Evolutionary conservation across 1,140 invertebrate genomes (phyloP), one percentile per base, ranked within the genome.

Genomic region (Daktulosphaira vitifoliae): DNA sequence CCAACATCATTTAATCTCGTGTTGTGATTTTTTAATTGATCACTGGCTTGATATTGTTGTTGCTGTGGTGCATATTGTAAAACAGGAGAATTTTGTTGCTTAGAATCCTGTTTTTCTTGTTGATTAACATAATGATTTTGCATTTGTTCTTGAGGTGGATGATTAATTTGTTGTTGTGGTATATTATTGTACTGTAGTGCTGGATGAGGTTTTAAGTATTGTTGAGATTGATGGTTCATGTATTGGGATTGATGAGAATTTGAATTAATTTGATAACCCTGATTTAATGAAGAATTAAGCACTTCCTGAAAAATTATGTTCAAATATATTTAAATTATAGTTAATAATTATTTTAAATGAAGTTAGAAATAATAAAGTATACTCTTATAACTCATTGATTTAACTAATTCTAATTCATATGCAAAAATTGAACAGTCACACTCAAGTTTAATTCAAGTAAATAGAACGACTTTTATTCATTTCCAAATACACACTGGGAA

Each of bases 131-230:
- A n/a, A n/a, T n/a, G n/a, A n/a, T n/a, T 5, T 33, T 33, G 29
- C 11, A 22, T 16, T 29, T 26, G 38, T 26, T 6, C 16, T 44
- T 33, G 29, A 33, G 23, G 23, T 59, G 26, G 54, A 8, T 46
- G 54, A 16, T 44, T 29, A 23, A 13, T 38, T 22, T 72, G 69
- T 67, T 76, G 76, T 29, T 72, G 65, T 71, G 72, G 68, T 71
- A 74, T 72, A 22, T 71, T 59, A 5, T 73, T 69, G 20, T 62
- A 52, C 29, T 53, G 65, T 11, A 48, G 39, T 3, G 50, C 56
- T 39, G 65, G 62, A n/a, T 65, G 37, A 18, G 66, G 65, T 16
- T 67, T 46, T 18, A 67, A 67, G 4, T 52, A 39, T 39, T 64
- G 64, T 18, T 48, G 22, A 15, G 23, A 38, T 29, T 66, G 44